phyloP scores from a whole-genome alignment of 2,113 vertebrate genomes.

The Rhinolophus ferrumequinum region DNA sequence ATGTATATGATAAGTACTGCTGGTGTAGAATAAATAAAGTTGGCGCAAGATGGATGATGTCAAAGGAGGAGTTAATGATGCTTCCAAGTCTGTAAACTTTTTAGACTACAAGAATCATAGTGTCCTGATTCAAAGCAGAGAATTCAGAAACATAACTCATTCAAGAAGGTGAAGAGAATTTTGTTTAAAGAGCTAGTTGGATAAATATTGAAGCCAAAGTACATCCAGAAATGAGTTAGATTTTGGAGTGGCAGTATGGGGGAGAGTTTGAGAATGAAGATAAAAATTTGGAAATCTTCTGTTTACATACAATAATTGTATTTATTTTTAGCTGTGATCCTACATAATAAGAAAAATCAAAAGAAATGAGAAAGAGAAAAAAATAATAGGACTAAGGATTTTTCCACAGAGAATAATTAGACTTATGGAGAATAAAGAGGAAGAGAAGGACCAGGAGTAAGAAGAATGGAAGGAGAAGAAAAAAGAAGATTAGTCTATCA shows the following conservation, averaged over 20 bases:
- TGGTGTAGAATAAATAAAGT: not conserved
- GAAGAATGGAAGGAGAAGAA: not conserved
- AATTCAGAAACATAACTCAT: not conserved
- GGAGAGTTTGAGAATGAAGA: not conserved
- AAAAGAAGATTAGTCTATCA: not conserved
- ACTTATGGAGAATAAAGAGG: fast-evolving
- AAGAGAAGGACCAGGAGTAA: not conserved
- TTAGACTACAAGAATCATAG: not conserved
- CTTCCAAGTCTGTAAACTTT: not conserved
- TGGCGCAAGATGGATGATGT: not conserved
- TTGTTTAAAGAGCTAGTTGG: not conserved
- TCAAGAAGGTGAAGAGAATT: not conserved
- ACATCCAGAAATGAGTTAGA: not conserved
- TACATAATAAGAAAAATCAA: not conserved
- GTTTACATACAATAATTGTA: not conserved
- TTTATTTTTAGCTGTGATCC: not conserved
- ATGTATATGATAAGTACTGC: not conserved
- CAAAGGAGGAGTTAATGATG: not conserved
- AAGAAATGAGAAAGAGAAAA: not conserved
- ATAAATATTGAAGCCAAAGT: not conserved
- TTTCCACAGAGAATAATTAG: not conserved
- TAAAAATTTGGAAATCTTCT: not conserved
- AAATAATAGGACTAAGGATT: not conserved
- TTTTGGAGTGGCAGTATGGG: not conserved
- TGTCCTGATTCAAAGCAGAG: not conserved